phyloP scores from a whole-genome alignment of 2,113 vertebrate species.

The Chinchilla lanigera region DNA sequence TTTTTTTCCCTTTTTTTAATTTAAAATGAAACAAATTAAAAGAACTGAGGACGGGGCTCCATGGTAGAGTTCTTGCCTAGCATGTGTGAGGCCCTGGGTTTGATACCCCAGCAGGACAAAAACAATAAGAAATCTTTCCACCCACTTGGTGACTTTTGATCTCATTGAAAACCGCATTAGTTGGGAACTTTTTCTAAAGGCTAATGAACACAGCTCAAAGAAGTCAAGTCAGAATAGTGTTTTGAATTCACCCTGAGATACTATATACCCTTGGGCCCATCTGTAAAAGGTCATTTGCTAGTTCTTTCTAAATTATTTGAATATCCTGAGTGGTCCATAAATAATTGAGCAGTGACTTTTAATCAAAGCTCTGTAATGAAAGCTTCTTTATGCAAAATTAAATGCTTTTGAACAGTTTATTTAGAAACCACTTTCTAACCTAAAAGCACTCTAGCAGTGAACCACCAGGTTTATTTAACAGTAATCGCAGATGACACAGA shows the following conservation, averaged over 20 bases:
- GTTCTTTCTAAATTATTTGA: constrained; percentile 49
- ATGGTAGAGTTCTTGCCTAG: background rate
- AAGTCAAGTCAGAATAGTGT: background rate
- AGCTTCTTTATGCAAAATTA: constrained; percentile 67
- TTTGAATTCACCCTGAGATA: background rate
- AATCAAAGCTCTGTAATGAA: constrained; percentile 50
- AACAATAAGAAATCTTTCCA: background rate
- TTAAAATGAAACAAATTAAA: background rate
- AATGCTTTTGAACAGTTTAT: constrained; percentile 62
- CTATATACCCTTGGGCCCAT: background rate
- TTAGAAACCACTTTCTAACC: constrained; percentile 28
- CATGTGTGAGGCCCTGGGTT: background rate
- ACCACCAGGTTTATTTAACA: constrained; percentile 10
- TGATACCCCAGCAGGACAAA: background rate
- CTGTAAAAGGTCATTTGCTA: constrained; percentile 11
- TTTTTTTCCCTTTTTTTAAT: too few species aligned
- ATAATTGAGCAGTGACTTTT: constrained; percentile 74
- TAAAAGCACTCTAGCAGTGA: background rate
- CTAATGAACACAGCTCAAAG: background rate
- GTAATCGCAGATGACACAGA: background rate
- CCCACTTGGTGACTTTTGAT: constrained; percentile 10
- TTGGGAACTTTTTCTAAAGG: background rate
- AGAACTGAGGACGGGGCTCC: background rate
- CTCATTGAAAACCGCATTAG: background rate
- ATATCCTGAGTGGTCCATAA: constrained; percentile 11